Evolutionary conservation across 92 coral and sea anemone genomes (phyloP), one percentile per base, ranked within the genome.

Genomic region (Porites cylindrica): DNA sequence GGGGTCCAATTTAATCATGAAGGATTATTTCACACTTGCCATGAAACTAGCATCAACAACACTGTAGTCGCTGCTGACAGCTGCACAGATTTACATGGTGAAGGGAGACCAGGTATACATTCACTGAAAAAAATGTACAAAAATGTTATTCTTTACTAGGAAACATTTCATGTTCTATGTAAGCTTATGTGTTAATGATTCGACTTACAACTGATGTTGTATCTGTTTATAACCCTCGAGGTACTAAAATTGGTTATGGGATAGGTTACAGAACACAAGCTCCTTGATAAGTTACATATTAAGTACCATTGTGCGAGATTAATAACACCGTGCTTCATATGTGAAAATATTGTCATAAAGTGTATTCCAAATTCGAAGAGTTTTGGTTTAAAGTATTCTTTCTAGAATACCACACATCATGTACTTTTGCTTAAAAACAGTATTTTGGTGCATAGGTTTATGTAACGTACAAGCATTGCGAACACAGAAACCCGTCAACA

Each of bases 11-110:
- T 85, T 61, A 88, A 91, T 73, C 92, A 96, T 32, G 94, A 91
- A 88, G 99, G 99, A 11, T 70, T 96, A 78, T 96, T 96, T 91
- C 92, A 80, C 75, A 79, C 90, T 74, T 96, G 99, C 81, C 78
- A 67, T 51, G 89, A 94, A 38, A 81, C 68, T 51, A 72, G 78
- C 10, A 82, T 82, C 66, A 94, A 84, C 71, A 85, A 66, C 71
- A 86, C 96, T 13, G 70, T 89, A 26, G 84, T 88, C 1, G 88
- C 85, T 14, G 90, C 94, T 21, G 90, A 88, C 17, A 78, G 82
- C 12, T 91, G 94, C 78, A 77, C 83, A 4, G 82, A 88, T 52
- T 77, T 91, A 14, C 82, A 83, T 58, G 72, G 58, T 51, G 72
- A 71, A 72, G 94, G 94, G 61, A 70, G 75, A 82, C 86, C 78